These are phyloP conservation scores for Hartigia nigra DNA, from an alignment of 2,888 invertebrate genomes.

Conservation along the genomic window DNA sequence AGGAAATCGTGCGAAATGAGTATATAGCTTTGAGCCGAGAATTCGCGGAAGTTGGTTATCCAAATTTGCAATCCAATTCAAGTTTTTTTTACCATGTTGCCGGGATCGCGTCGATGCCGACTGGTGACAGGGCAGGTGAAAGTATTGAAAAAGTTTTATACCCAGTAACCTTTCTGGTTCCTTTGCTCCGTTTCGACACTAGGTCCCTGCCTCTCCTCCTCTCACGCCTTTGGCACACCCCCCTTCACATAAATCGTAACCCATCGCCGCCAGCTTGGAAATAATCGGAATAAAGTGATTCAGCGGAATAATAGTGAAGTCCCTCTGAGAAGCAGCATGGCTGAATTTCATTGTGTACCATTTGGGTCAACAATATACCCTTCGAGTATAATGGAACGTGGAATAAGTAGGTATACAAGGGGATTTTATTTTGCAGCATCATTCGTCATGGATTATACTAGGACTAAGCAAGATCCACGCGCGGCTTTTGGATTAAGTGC, in stretches of 20 bases:
- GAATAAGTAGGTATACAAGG: conserved; percentile 48
- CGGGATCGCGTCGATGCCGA: not conserved
- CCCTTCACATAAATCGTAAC: conserved; percentile 15
- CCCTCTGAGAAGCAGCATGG: conserved; percentile 20
- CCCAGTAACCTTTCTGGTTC: conserved; percentile 22
- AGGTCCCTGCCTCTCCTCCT: not conserved
- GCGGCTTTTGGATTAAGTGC: conserved; percentile 35
- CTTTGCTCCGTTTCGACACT: not conserved
- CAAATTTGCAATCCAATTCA: not conserved
- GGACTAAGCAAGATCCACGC: conserved; percentile 29
- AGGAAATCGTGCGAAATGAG: not conserved
- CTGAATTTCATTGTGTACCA: conserved; percentile 48
- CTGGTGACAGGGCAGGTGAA: conserved; percentile 2
- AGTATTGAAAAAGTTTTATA: conserved; percentile 29
- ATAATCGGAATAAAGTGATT: conserved; percentile 57
- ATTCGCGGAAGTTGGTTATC: not conserved
- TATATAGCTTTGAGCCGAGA: not conserved
- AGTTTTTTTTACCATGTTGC: not conserved
- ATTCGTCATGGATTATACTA: conserved; percentile 49
- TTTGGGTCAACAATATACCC: conserved; percentile 53
- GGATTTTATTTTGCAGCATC: conserved; percentile 51
- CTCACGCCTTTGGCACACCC: not conserved
- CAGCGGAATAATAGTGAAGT: conserved; percentile 46
- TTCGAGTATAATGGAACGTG: conserved; percentile 48
- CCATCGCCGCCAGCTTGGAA: conserved; percentile 51